These are phyloP conservation scores for Auanema freiburgensis DNA, from an alignment of 2,888 invertebrate genomes.

Conservation along the genomic window DNA sequence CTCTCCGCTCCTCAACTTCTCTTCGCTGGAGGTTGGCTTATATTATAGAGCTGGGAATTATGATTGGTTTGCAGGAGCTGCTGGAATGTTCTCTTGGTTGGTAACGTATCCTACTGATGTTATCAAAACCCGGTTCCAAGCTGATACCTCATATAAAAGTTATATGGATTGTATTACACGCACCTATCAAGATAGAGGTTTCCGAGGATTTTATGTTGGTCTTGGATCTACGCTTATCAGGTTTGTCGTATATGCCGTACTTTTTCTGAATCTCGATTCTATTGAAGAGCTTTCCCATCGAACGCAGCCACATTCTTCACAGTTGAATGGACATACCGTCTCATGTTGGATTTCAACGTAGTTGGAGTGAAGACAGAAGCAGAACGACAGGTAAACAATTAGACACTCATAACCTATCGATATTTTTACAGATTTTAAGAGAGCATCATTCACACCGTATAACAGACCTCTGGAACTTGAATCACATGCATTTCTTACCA, in stretches of 20 bases:
- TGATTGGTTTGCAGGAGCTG: conserved; percentile 68
- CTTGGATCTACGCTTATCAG: conserved; percentile 58
- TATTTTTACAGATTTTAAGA: conserved; percentile 6
- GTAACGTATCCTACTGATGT: conserved; percentile 85
- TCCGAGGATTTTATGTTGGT: conserved; percentile 72
- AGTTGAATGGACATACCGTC: conserved; percentile 69
- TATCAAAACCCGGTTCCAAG: conserved; percentile 80
- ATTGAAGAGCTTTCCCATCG: conserved; percentile 80
- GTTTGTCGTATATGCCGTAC: conserved; percentile 63
- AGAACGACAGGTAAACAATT: conserved; percentile 14
- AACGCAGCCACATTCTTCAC: conserved; percentile 90
- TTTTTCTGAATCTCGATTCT: not conserved
- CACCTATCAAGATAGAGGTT: conserved; percentile 76
- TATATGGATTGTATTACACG: conserved; percentile 77
- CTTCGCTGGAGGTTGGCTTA: conserved; percentile 74
- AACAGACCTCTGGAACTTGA: conserved; percentile 42
- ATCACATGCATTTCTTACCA: conserved; percentile 46
- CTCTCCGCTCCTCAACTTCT: conserved; percentile 75
- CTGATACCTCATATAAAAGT: conserved; percentile 65
- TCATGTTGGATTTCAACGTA: conserved; percentile 49
- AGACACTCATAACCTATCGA: not conserved
- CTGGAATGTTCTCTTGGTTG: conserved; percentile 84
- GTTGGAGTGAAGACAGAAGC: conserved; percentile 21
- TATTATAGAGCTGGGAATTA: not conserved
- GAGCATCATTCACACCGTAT: conserved; percentile 4